Base-by-base conservation (phyloP, 2,888 invertebrate species). In the Xestoiulus laeticollis region DNA sequence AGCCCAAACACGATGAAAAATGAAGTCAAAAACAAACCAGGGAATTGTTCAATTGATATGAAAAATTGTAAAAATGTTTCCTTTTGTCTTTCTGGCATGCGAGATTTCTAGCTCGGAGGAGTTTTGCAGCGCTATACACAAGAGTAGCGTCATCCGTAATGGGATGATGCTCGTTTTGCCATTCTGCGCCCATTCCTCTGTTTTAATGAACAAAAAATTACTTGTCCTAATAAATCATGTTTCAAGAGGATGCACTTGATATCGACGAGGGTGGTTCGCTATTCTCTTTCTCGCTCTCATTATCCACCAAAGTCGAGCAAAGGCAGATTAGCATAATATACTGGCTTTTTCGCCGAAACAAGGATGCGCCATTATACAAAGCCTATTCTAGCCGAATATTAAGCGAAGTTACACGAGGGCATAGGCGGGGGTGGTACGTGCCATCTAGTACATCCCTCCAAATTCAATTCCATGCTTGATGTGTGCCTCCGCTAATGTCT, bases 31-130 rank as follows among this genome's bases (percentile, higher is more conserved):
- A 78, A 78, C 78, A 30, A 78, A 78, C 78, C 78, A 30, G 78
- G 78, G 78, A 78, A 78, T 78, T 78, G 78, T 78, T 78, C 78
- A 78, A 78, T 78, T 78, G 78, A 78, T 78, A 78, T 78, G 78
- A 78, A 78, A 78, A 78, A 78, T 78, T 30, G 78, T 78, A 78
- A 78, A 78, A 78, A 78, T 78, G 78, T 78, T 78, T 26, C 78
- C 78, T 78, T 78, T 78, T 78, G 78, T 78, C 78, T 78, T 30
- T 14, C 30, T 48, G 12, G 48, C 48, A 48, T 48, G 48, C 48
- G 0, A 68, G 26, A 22, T 26, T 78, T 30, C 78, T 78, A 59
- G 53, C 53, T 6, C n/a, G 53, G 53, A 53, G 19, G 38, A 38
- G 38, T 38, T 38, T 38, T 5, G 6, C 5, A 38, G 38, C 2